A percentile compares a stretch with the other conserved stretches of the same genome.
phyloP scores from a whole-genome alignment of 2,113 vertebrate genomes.

The Ctenomys sociabilis region DNA sequence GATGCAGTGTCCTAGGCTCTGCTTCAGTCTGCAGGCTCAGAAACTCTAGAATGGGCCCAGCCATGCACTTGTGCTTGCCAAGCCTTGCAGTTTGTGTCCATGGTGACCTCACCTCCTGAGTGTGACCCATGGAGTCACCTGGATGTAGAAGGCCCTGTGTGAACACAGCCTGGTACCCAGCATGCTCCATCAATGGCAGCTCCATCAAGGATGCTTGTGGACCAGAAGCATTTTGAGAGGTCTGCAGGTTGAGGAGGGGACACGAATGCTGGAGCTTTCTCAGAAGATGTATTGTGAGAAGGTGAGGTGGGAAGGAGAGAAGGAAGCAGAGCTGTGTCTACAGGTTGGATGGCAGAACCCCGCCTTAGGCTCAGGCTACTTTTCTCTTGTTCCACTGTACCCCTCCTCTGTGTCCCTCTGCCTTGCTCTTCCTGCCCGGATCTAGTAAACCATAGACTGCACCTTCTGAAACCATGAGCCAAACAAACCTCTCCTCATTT shows the following conservation, averaged over 20 bases:
- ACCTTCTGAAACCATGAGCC: neutral
- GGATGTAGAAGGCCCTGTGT: neutral
- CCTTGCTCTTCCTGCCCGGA: neutral
- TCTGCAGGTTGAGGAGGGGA: neutral
- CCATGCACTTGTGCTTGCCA: neutral
- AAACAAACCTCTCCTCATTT: neutral
- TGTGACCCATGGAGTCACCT: neutral
- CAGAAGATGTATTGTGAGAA: neutral
- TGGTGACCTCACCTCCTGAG: neutral
- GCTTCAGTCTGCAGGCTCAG: rapidly evolving
- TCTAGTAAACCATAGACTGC: neutral
- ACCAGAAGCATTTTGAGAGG: neutral
- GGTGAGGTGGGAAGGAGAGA: neutral
- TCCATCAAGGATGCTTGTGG: neutral
- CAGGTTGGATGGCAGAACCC: neutral
- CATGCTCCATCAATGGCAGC: neutral
- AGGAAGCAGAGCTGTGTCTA: neutral
- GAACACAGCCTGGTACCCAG: neutral
- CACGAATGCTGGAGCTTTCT: neutral
- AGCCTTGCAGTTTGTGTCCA: neutral
- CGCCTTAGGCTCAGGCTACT: neutral
- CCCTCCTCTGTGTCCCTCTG: neutral
- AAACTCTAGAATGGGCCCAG: neutral
- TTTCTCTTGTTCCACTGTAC: neutral
- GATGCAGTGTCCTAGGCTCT: neutral